Evolutionary conservation across 1,140 invertebrate species (phyloP).

Genomic region (Sarcophaga peregrina): DNA sequence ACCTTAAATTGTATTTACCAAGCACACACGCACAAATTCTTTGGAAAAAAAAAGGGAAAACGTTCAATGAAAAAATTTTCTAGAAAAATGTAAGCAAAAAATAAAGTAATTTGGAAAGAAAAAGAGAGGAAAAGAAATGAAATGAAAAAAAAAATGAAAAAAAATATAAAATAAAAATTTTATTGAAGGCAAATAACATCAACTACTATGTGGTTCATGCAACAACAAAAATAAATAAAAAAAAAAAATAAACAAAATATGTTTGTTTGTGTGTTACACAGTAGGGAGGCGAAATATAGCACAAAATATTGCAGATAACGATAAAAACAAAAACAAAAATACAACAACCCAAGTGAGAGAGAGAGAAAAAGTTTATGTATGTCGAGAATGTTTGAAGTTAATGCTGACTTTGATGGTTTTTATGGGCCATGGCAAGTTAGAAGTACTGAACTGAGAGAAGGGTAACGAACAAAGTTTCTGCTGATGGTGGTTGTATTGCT

Average conservation of each 20-base stretch:
- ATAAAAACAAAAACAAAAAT: too few relatives aligned
- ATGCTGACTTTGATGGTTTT: slow-evolving; percentile 35
- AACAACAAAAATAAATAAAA: too few relatives aligned
- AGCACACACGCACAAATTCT: neutral
- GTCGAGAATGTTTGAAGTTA: slow-evolving; percentile 24
- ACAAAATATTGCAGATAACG: slow-evolving; percentile 8
- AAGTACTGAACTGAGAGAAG: neutral
- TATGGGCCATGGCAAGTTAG: neutral
- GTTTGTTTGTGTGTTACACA: too few relatives aligned
- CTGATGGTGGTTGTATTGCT: too few relatives aligned
- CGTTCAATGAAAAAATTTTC: neutral
- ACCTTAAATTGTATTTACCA: neutral
- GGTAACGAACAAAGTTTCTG: neutral
- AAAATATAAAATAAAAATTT: slow-evolving; percentile 2
- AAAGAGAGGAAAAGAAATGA: neutral
- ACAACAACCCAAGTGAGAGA: too few relatives aligned
- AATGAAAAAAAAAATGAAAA: neutral
- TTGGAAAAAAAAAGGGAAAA: neutral
- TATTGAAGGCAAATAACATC: neutral
- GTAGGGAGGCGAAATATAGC: neutral
- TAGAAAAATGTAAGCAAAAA: neutral
- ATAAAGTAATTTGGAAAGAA: neutral
- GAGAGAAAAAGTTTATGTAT: slow-evolving; percentile 13
- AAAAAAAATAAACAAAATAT: too few relatives aligned
- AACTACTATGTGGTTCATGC: too few relatives aligned